A percentile compares a stretch with the other conserved stretches of the same genome.
Conservation (phyloP, 2,797 vertebrate genomes). For the Microctenopoma stevenorrisi region DNA sequence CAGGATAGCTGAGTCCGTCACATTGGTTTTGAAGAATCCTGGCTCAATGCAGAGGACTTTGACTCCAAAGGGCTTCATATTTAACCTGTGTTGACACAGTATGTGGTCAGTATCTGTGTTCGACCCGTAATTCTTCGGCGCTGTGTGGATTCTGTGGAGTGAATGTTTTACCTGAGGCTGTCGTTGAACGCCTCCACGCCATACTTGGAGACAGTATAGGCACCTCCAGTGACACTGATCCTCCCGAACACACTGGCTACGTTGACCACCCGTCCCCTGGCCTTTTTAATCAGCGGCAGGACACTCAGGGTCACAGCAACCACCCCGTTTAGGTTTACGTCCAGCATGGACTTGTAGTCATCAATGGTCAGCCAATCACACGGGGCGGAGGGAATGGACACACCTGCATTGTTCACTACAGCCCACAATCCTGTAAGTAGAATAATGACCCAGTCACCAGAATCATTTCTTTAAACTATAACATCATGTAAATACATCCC, state of each 20-base stretch:
- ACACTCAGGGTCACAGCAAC: conserved; percentile 82
- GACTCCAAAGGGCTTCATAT: conserved; percentile 76
- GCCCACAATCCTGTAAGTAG: conserved; percentile 80
- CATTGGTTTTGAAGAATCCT: conserved; percentile 82
- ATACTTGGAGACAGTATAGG: conserved; percentile 80
- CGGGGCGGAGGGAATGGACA: conserved; percentile 68
- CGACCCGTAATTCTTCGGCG: rapidly evolving
- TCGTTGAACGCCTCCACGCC: conserved; percentile 85
- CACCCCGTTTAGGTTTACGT: conserved; percentile 82
- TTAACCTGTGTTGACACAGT: conserved; percentile 43
- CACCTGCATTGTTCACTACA: conserved; percentile 84
- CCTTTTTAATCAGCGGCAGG: conserved; percentile 83
- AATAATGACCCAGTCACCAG: background rate
- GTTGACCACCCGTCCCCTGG: conserved; percentile 83
- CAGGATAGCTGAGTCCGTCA: conserved; percentile 63
- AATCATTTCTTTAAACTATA: background rate
- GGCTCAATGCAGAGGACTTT: conserved; percentile 85
- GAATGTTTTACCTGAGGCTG: conserved; percentile 77
- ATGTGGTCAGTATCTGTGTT: background rate
- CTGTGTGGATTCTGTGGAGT: background rate
- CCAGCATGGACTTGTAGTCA: conserved; percentile 80
- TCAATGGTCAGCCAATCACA: conserved; percentile 80
- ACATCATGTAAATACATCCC: too few relatives aligned
- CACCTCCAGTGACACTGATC: conserved; percentile 73
- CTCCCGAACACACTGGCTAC: conserved; percentile 83